Evolutionary conservation across 30 jellyfish, hydroid and myxozoan genomes (phyloP), one percentile per base, ranked within the genome.

Genomic region (Hydractinia echinata): DNA sequence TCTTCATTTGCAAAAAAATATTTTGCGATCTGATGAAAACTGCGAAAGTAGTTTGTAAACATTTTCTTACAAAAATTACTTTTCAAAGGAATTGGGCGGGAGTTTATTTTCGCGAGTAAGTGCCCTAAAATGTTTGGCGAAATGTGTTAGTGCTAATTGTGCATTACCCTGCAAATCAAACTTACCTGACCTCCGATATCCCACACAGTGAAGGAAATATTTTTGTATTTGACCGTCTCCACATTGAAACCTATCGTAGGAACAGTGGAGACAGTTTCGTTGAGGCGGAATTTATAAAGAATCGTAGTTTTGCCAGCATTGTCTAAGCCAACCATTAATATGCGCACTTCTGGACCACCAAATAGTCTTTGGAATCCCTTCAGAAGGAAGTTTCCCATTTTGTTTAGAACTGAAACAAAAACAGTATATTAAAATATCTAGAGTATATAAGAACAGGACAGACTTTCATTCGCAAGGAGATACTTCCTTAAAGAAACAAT

Each of bases 291-390:
- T 76, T 86, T 82, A 84, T 92, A 92, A 10, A 92, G 73, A 66
- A 92, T 92, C 49, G 98, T 92, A 49, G 98, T 92, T 79, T 92
- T 92, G 21, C 98, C 98, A 67, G 98, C 98, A 87, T 92, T 92
- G 89, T 92, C 98, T 73, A 92, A 87, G 84, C 98, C 98, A 21
- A 92, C 98, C 98, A 92, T 92, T 51, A 92, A 82, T 67, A 92
- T 92, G n/a, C 98, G 92, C 54, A 92, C 98, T 74, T 92, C 98
- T 67, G 94, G 95, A 73, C 92, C 92, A 19, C 98, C 98, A 81
- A 92, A 92, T 50, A 92, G 85, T 50, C 82, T 82, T 66, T 92
- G 83, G 50, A 90, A 77, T 4, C 95, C 97, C 5, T 73, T 85
- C 67, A 79, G 79, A 81, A 90, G 71, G 67, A 72, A 81, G 72